phyloP scores from a whole-genome alignment of 2,113 vertebrate species.

The Phainopepla nitens region DNA sequence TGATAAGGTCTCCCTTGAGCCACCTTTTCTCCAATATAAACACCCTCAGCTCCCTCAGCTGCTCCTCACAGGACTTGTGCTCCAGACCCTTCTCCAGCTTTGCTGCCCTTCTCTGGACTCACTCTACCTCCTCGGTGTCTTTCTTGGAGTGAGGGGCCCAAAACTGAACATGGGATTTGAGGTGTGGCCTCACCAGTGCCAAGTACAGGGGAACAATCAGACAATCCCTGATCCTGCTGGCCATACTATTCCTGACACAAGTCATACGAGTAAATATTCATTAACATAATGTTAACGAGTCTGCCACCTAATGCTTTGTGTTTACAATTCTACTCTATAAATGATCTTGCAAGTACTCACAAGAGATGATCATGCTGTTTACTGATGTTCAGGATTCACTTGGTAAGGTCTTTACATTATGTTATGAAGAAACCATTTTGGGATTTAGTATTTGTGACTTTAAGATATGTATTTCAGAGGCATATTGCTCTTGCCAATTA shows the following conservation, averaged over 20 bases:
- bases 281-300: background rate
- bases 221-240: background rate
- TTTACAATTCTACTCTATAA: background rate
- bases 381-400: background rate
- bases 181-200: background rate
- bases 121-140: background rate
- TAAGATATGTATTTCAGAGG: background rate
- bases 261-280: background rate
- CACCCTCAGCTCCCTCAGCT: background rate
- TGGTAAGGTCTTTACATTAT: background rate
- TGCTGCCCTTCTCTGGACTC: fast-evolving
- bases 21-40: background rate
- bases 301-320: background rate
- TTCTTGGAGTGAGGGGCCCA: too few species aligned
- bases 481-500: background rate
- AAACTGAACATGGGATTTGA: background rate
- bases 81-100: background rate
- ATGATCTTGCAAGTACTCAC: background rate
- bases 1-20: fast-evolving
- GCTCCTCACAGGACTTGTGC: background rate
- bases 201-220: background rate
- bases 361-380: background rate
- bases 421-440: background rate
- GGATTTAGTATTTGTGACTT: background rate
- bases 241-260: background rate